Base-by-base conservation (phyloP, 2,888 invertebrate genomes). In the Hypsopygia costalis region DNA sequence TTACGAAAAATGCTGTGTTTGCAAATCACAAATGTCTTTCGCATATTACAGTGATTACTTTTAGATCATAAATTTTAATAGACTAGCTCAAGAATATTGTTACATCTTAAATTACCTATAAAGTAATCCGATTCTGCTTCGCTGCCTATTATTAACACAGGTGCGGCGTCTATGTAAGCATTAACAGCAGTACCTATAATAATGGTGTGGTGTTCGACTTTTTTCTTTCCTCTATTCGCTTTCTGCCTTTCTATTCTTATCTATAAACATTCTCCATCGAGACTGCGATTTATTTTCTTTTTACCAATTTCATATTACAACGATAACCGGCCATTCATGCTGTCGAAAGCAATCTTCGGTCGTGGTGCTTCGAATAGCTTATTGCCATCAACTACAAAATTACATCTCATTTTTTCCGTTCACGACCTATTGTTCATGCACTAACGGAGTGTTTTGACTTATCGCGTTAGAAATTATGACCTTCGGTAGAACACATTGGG, bases 391-490 rank as follows among this genome's bases (percentile, higher is more conserved):
- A 6, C 41, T 53, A 50, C 50, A 41, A 72, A 79, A 80, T 77
- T 77, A 75, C 63, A 62, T 52, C 58, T 62, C 58, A 71, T 72
- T 73, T 73, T 72, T 74, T 62, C 58, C 56, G 53, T 68, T 66
- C 61, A 66, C 58, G 59, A 62, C 44, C 69, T 51, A 78, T 81
- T 79, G 80, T 80, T 71, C 66, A 60, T 57, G 45, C 48, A 53
- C 58, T 58, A 61, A 61, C 65, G 58, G 60, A 52, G 52, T 59
- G 55, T 59, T 67, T 59, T 53, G 58, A 60, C 55, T 72, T 73
- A 74, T 80, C 75, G 66, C 62, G 54, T 55, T 56, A 66, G 49
- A 76, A 79, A 76, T 80, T 72, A 79, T 69, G 71, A 76, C 59
- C 64, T 67, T 59, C 64, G 51, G 51, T 55, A 46, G 54, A 51